Base-by-base conservation (phyloP, 2,113 vertebrate genomes). In the Elephas maximus region DNA sequence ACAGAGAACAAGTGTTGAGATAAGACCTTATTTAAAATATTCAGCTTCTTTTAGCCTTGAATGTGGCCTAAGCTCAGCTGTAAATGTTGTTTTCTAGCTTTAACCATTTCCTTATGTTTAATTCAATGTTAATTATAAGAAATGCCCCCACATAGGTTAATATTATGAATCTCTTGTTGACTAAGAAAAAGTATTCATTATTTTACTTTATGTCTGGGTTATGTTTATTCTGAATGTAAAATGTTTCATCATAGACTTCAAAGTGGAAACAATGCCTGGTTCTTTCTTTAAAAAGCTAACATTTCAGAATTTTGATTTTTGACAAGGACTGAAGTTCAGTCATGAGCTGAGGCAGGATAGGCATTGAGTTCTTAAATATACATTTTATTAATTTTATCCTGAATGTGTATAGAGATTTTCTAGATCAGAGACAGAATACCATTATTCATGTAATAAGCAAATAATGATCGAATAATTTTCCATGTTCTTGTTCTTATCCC, bases 381-480 rank as follows among this genome's bases (percentile, higher is more conserved):
- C 30, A 60, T 92, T 96, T 65, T 85, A 41, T 63, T 88, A 76
- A n/a, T 83, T 78, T 88, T 87, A 78, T 95, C 30, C 7, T 53
- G 60, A 87, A 79, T 45, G 33, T 80, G 2, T 12, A 65, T 6
- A 51, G n/a, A 93, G 26, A 21, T 26, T 6, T 88, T 94, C 30
- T 93, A 30, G 18, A 63, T 60, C 37, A 63, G 91, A 60, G 10
- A 51, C 18, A 63, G 21, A 62, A 60, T 28, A 62, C 86, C 12
- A 74, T 67, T 71, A 24, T 62, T 84, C 1, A 20, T 6, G 77
- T 33, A 45, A 74, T 67, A 90, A 60, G 37, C 7, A 92, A 89
- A 26, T 62, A 45, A 51, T 48, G 6, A n/a, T 41, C 41, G 5
- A 20, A 17, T 76, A 79, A 83, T 63, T 84, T 24, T 33, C 18